phyloP scores from a whole-genome alignment of 2,888 invertebrate genomes.

The Polydrusus cervinus region DNA sequence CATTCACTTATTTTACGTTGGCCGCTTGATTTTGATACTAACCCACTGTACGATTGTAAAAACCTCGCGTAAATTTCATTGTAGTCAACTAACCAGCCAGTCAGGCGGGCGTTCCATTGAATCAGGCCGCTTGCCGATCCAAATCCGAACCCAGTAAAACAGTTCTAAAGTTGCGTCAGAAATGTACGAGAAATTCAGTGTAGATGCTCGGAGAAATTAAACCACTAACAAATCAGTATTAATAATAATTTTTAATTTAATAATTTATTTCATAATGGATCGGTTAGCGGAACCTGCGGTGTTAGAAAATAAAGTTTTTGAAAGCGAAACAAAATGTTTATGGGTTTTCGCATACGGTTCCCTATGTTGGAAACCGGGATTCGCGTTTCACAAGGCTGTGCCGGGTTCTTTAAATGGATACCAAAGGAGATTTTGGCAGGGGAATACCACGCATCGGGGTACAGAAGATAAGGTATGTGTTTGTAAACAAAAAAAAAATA shows the following conservation, averaged over 20 bases:
- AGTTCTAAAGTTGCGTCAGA: conserved; percentile 39
- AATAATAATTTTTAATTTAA: neutral
- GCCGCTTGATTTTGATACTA: neutral
- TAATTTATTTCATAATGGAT: conserved; percentile 25
- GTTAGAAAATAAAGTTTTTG: conserved; percentile 63
- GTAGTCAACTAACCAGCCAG: conserved; percentile 5
- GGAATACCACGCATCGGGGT: conserved; percentile 87
- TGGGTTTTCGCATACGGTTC: conserved; percentile 99
- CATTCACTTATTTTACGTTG: neutral
- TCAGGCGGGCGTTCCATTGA: conserved; percentile 41
- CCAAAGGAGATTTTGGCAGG: conserved; percentile 93
- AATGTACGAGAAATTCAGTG: conserved; percentile 25
- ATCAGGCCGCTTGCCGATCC: conserved; percentile 17
- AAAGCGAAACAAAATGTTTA: conserved; percentile 72
- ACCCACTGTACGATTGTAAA: conserved; percentile 8
- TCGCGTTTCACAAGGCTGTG: conserved; percentile 85
- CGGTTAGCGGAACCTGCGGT: conserved; percentile 31
- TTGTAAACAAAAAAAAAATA: conserved; percentile 20
- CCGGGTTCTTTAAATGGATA: conserved; percentile 90
- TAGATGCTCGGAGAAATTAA: neutral
- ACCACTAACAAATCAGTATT: conserved; percentile 17
- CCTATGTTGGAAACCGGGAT: conserved; percentile 95
- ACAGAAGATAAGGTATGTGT: conserved; percentile 79
- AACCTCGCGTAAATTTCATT: conserved; percentile 18
- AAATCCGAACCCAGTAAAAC: conserved; percentile 25